Percentiles rank a stretch among this genome's conserved stretches.
These are phyloP conservation scores for Pegea sp. DNA, from an alignment of 23 tunicate species.

Conservation along the genomic window DNA sequence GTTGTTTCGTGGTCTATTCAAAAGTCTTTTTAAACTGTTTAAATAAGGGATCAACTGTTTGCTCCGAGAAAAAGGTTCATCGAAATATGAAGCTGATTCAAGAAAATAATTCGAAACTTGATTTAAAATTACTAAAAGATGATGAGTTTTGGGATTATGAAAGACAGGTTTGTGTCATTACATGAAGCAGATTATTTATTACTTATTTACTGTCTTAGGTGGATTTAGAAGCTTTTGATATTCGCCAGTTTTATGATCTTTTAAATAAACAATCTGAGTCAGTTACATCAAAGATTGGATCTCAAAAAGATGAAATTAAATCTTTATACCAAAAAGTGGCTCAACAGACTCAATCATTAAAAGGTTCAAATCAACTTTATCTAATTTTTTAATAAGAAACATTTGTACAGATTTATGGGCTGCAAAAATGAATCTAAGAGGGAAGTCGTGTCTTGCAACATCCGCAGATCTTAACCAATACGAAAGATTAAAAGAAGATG, in stretches of 20 bases:
- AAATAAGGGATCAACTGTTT: slow-evolving; percentile 84
- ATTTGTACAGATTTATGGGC: slow-evolving; percentile 74
- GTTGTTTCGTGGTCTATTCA: too few species aligned
- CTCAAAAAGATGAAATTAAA: slow-evolving; percentile 84
- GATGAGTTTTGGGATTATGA: slow-evolving; percentile 97
- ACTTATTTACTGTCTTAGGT: slow-evolving; percentile 23
- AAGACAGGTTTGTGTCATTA: slow-evolving; percentile 27
- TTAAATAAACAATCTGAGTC: slow-evolving; percentile 57
- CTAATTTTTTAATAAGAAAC: too few species aligned
- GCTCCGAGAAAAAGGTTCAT: slow-evolving; percentile 58
- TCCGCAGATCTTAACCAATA: slow-evolving; percentile 61
- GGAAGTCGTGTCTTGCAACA: slow-evolving; percentile 40
- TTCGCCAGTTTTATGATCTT: slow-evolving; percentile 53
- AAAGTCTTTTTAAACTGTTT: too few species aligned
- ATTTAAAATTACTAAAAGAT: slow-evolving; percentile 1
- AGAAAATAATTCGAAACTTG: slow-evolving; percentile 51
- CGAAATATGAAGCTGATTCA: slow-evolving; percentile 20
- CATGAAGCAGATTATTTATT: too few species aligned
- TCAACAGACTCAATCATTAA: slow-evolving; percentile 57
- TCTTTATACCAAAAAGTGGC: slow-evolving; percentile 56
- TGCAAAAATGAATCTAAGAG: slow-evolving; percentile 55
- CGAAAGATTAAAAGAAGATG: slow-evolving; percentile 57
- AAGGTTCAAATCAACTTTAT: too few species aligned
- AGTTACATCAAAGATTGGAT: slow-evolving; percentile 48
- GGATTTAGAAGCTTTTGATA: slow-evolving; percentile 81